Conservation (phyloP, 2,113 vertebrate genomes). For the Camelus dromedarius region DNA sequence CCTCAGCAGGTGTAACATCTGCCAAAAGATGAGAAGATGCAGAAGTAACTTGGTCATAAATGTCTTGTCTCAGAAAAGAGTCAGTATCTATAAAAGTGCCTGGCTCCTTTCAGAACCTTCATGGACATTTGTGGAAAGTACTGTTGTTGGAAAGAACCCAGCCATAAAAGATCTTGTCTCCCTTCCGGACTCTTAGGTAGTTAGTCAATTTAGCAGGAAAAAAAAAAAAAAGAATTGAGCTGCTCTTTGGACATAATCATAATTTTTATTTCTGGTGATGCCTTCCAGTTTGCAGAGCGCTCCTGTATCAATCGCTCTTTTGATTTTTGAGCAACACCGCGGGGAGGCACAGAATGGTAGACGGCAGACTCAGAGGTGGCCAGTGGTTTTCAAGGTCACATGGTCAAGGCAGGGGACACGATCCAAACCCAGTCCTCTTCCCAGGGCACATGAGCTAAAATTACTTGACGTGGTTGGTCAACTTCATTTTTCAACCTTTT, state of each 20-base stretch:
- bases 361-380: not conserved
- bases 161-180: conserved; percentile 9
- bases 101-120: not conserved
- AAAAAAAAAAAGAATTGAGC: not conserved
- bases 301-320: not conserved
- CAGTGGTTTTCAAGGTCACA: not conserved
- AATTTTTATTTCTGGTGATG: not conserved
- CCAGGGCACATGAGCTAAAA: not conserved
- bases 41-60: conserved; percentile 13
- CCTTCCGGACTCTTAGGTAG: not conserved
- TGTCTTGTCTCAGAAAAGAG: conserved; percentile 12
- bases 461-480: not conserved
- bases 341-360: not conserved
- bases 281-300: not conserved
- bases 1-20: not conserved
- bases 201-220: not conserved
- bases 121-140: not conserved
- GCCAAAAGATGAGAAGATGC: not conserved
- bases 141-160: conserved; percentile 22
- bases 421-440: not conserved
- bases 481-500: not conserved
- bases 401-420: not conserved
- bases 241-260: not conserved
- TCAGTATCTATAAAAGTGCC: not conserved
- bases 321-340: not conserved